Evolutionary conservation across 2,113 vertebrate species (phyloP).

Genomic region (Aplodontia rufa): DNA sequence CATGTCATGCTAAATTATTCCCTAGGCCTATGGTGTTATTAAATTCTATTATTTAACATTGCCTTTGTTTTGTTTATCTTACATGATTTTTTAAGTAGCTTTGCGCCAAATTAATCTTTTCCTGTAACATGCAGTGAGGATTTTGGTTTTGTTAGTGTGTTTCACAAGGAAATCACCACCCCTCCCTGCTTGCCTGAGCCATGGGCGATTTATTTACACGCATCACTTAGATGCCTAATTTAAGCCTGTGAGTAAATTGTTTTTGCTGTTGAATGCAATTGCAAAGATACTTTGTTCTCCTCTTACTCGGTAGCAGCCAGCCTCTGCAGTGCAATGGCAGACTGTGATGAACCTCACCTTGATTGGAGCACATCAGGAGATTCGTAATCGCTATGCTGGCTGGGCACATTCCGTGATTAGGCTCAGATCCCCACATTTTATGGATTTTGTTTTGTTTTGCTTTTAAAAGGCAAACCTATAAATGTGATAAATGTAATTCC

Average conservation of each 20-base stretch:
- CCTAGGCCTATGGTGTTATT: not conserved
- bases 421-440: slow-evolving; percentile 35
- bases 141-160: slow-evolving; percentile 5
- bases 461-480: slow-evolving; percentile 65
- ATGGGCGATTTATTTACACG: slow-evolving; percentile 21
- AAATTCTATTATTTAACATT: not conserved
- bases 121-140: not conserved
- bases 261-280: slow-evolving; percentile 11
- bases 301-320: not conserved
- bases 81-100: not conserved
- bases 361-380: not conserved
- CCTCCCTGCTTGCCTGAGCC: not conserved
- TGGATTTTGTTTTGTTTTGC: slow-evolving; percentile 62
- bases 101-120: not conserved
- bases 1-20: not conserved
- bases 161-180: not conserved
- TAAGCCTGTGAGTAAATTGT: slow-evolving; percentile 16
- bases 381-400: not conserved
- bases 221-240: not conserved
- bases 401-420: not conserved
- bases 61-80: not conserved
- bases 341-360: slow-evolving; percentile 26
- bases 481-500: slow-evolving; percentile 75
- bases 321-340: not conserved
- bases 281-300: slow-evolving; percentile 30